These are phyloP conservation scores for Phorcus lineatus DNA, from an alignment of 2,888 invertebrate genomes.

Conservation along the genomic window DNA sequence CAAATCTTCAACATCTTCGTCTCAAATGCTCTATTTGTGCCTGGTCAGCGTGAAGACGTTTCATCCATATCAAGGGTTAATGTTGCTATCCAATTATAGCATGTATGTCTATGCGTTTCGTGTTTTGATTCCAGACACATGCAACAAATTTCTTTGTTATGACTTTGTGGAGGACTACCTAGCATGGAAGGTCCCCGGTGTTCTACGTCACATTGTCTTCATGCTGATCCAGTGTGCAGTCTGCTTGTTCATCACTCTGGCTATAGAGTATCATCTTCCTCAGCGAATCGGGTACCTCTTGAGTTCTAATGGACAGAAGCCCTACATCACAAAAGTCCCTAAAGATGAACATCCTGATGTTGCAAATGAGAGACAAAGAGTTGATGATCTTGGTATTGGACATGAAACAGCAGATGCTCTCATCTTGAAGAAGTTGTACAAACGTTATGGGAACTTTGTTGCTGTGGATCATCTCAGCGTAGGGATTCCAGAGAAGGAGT, in stretches of 20 bases:
- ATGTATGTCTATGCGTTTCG: no score
- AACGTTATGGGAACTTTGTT: slow-evolving; percentile 80
- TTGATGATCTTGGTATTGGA: slow-evolving; percentile 66
- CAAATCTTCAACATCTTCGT: no score
- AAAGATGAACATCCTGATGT: neutral
- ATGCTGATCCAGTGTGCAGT: slow-evolving; percentile 79
- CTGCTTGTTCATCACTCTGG: slow-evolving; percentile 80
- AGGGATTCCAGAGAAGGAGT: slow-evolving; percentile 78
- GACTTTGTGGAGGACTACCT: slow-evolving; percentile 78
- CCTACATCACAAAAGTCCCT: no score
- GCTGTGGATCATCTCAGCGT: slow-evolving; percentile 70
- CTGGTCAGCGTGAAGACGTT: no score
- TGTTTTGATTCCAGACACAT: no score
- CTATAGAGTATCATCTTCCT: slow-evolving; percentile 78
- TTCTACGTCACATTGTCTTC: slow-evolving; percentile 82
- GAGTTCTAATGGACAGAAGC: neutral
- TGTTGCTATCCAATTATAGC: no score
- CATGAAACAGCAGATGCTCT: slow-evolving; percentile 77
- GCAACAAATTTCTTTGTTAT: no score
- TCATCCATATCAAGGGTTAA: no score
- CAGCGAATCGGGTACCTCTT: slow-evolving; percentile 30
- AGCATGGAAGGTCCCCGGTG: slow-evolving; percentile 83
- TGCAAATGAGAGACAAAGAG: neutral
- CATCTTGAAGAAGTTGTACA: slow-evolving; percentile 78
- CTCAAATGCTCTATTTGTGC: no score